Conservation (phyloP, 2,797 vertebrate species). For the Graptemys geographica region DNA sequence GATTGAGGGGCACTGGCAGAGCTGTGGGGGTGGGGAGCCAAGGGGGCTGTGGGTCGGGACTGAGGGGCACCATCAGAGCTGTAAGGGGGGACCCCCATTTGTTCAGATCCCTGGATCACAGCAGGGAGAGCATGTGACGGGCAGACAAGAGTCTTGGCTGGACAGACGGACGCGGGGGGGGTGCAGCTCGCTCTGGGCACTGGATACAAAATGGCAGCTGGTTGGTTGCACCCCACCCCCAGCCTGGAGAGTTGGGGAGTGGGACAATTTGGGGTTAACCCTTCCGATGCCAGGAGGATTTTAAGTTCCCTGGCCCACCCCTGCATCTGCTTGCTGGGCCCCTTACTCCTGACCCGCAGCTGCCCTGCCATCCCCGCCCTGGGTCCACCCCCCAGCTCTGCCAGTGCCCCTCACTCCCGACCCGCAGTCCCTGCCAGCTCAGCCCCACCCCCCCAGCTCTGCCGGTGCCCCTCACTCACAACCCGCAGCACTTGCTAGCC, state of each 20-base stretch:
- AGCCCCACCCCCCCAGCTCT: background rate
- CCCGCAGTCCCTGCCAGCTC: background rate
- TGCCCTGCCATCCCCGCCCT: too few species aligned
- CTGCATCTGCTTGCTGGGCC: background rate
- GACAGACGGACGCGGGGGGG: background rate
- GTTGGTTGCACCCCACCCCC: too few species aligned
- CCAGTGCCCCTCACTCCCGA: background rate
- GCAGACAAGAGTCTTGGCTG: background rate
- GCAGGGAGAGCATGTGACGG: background rate
- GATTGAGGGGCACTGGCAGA: background rate
- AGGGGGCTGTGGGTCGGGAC: too few species aligned
- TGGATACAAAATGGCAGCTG: background rate
- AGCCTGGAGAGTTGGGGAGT: background rate
- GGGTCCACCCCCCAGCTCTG: background rate
- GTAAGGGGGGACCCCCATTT: too few species aligned
- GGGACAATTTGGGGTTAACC: background rate
- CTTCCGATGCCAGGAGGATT: background rate
- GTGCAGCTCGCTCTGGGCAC: background rate
- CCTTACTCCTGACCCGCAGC: background rate
- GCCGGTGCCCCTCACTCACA: too few species aligned
- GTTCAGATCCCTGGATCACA: background rate
- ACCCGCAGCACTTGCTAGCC: too few species aligned
- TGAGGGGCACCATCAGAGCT: too few species aligned
- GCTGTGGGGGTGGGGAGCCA: background rate
- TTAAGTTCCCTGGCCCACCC: background rate